A percentile compares a stretch with the other conserved stretches of the same genome.
Conservation (phyloP, 1,140 invertebrate genomes). For the Bombyx mandarina region DNA sequence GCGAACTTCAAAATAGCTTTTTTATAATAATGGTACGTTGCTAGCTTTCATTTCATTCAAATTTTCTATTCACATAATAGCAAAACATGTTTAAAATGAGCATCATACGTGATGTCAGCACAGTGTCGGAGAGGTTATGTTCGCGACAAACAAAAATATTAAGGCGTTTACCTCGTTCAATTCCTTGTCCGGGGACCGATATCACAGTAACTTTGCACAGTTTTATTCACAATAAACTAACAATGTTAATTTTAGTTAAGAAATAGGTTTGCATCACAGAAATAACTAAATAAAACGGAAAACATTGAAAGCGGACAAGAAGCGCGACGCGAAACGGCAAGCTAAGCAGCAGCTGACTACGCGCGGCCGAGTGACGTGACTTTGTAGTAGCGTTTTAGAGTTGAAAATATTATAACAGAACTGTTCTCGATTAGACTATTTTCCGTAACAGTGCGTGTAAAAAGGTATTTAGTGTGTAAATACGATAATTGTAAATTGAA, state of each 20-base stretch:
- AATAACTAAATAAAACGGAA: conserved; percentile 73
- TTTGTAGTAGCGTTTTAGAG: conserved; percentile 35
- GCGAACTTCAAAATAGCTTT: no score
- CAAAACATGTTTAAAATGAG: conserved; percentile 34
- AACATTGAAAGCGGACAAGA: conserved; percentile 73
- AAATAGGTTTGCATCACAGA: conserved; percentile 70
- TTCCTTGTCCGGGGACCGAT: conserved; percentile 43
- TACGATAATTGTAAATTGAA: not conserved
- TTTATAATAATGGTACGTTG: no score
- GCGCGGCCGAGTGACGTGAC: conserved; percentile 42
- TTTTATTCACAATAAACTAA: conserved; percentile 50
- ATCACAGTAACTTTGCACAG: conserved; percentile 58
- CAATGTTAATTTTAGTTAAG: conserved; percentile 55
- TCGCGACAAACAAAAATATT: conserved; percentile 68
- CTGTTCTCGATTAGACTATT: not conserved
- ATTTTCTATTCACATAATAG: conserved; percentile 8
- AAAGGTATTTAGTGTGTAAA: not conserved
- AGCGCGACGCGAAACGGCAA: conserved; percentile 72
- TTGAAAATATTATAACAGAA: not conserved
- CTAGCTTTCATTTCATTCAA: no score
- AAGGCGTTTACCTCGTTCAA: conserved; percentile 67
- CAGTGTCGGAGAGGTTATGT: conserved; percentile 54
- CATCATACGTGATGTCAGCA: conserved; percentile 32
- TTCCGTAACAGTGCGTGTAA: not conserved
- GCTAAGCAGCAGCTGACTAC: conserved; percentile 72